Base-by-base conservation (phyloP, 2,888 invertebrate genomes). In the Tupiocoris notatus region DNA sequence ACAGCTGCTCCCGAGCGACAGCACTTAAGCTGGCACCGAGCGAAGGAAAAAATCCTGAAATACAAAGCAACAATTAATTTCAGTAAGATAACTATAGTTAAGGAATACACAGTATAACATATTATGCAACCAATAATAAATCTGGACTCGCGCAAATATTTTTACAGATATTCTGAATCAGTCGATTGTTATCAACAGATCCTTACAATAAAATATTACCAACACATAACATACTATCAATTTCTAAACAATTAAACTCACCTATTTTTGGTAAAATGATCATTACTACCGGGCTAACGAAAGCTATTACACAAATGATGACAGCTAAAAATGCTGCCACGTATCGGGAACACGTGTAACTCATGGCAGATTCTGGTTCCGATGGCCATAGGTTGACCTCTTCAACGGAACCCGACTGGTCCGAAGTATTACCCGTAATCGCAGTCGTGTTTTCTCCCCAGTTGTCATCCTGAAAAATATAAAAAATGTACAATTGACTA, bases 381-480 rank as follows among this genome's bases (percentile, higher is more conserved):
- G 80, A 80, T 64, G 89, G 88, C 90, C 93, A 93, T 82, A 92
- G 91, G 81, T 91, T 92, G 1, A 94, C 90, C 84, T 96, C 96
- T 83, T 96, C 96, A 84, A 95, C 92, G 0, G 96, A 96, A 81
- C 94, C 93, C 1, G 95, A 97, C 81, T 95, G 95, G 83, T 97
- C 98, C 0, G 95, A 96, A 0, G 97, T 97, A 82, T 96, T 96
- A 9, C 96, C 97, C 0, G 98, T 98, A 39, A 98, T 92, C 0
- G 96, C 97, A 0, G 98, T 98, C 0, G 97, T 97, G 82, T 95
- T 97, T 84, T 98, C 98, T n/a, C 95, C 96, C 98, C 98, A 98
- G 84, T 96, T 96, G 83, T 98, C 98, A 85, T 98, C 98, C 86
- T 96, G 93, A 22, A 81, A 78, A 39, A 75, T 61, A 63, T n/a